These are phyloP conservation scores for Aromia moschata DNA, from an alignment of 2,888 invertebrate species.

Conservation along the genomic window DNA sequence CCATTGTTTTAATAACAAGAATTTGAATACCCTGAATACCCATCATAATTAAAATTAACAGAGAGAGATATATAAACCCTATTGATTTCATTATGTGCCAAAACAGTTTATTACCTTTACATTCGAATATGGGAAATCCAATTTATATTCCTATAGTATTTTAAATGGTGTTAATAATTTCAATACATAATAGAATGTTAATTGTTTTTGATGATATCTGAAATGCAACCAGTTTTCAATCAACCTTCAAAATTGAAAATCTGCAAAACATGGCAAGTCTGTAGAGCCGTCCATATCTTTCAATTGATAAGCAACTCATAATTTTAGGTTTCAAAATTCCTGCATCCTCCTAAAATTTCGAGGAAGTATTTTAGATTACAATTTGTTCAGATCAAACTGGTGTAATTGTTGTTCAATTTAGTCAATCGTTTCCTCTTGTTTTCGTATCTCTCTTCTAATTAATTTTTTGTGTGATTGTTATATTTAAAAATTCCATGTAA, in stretches of 20 bases:
- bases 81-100: constrained; percentile 53
- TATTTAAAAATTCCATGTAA: no score
- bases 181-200: constrained; percentile 30
- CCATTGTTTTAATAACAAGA: constrained; percentile 57
- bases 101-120: constrained; percentile 44
- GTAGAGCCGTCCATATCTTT: not conserved
- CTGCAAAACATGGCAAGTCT: constrained; percentile 4
- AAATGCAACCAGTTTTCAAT: constrained; percentile 27
- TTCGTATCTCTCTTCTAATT: no score
- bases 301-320: constrained; percentile 6
- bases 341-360: constrained; percentile 12
- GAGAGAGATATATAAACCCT: constrained; percentile 55
- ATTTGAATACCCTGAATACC: constrained; percentile 53
- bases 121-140: constrained; percentile 37
- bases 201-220: constrained; percentile 34
- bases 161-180: constrained; percentile 31
- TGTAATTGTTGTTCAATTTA: no score
- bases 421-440: no score
- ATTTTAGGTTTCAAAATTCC: constrained; percentile 1
- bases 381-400: no score
- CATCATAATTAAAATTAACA: constrained; percentile 60
- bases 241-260: not conserved
- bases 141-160: constrained; percentile 39
- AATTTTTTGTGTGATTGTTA: no score
- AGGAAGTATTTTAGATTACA: constrained; percentile 2